Base-by-base conservation (phyloP, 2,797 vertebrate species). In the Thalassophryne amazonica region DNA sequence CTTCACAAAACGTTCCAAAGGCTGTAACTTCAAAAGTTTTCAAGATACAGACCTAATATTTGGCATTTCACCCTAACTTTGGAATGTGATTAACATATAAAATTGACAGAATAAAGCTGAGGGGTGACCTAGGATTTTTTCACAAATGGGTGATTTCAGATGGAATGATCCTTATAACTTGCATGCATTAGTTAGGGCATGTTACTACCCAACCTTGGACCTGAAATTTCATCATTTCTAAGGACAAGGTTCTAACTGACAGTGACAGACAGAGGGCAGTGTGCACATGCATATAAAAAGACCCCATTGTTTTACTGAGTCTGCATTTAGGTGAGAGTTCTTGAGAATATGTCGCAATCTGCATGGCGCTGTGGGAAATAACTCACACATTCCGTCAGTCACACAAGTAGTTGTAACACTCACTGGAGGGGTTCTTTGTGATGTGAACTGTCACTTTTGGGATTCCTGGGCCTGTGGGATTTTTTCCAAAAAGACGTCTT, bases 401-500 rank as follows among this genome's bases (percentile, higher is more conserved):
- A 65, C 49, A 53, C 18, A 55, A 17, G 62, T 45, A 59, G 53
- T 40, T 48, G 35, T 41, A 37, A 36, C 19, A 89, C 92, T 91
- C 73, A 93, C 92, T 85, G 49, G 70, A 84, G 20, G 90, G 89
- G 37, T 93, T 87, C 60, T 80, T 86, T 56, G 88, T 87, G 52
- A 36, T 86, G 69, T 93, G 92, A 62, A 90, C 79, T 1, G 90
- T 91, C 58, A 92, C 86, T 68, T 88, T 90, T 53, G 92, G 92
- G 70, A 93, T 78, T 43, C 91, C 91, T 9, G 92, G 92, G 7
- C 92, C 92, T 93, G 71, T 16, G 18, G 36, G 14, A 46, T 17
- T 29, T 28, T 46, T 63, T 7, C 3, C n/a, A 15, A 49, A 67
- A 69, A 50, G 18, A 66, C 21, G 56, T 27, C 16, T 38, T 36